Percentiles rank a stretch among this genome's conserved stretches.
Conservation (phyloP, 2,797 vertebrate species). For the Pipistrellus pipistrellus region DNA sequence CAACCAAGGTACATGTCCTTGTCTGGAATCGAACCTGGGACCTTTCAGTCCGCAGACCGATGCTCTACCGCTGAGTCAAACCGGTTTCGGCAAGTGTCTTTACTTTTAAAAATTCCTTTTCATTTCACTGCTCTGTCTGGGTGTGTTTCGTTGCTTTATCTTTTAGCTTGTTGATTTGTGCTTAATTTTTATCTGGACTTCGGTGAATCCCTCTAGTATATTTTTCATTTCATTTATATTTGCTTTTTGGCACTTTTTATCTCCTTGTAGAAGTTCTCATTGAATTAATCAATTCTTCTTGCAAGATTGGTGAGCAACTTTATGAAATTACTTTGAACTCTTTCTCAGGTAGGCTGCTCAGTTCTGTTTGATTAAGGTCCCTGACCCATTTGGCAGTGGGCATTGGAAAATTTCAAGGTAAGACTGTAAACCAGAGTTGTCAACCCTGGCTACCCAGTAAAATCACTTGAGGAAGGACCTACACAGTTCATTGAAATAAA, state of each 20-base stretch:
- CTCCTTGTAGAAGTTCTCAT: neutral
- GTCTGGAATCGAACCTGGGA: too few relatives aligned
- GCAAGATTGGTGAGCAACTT: neutral
- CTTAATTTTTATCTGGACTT: neutral
- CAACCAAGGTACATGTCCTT: too few relatives aligned
- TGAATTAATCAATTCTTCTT: neutral
- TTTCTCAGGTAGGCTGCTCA: neutral
- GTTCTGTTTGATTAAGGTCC: neutral
- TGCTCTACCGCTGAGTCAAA: too few relatives aligned
- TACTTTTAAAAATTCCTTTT: neutral
- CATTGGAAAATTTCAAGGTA: neutral
- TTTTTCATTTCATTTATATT: neutral
- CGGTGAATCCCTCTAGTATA: neutral
- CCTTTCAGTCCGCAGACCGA: too few relatives aligned
- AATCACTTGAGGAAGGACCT: neutral
- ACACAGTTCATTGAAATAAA: neutral
- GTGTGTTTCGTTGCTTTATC: neutral
- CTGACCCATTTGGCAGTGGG: neutral
- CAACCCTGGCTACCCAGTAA: neutral
- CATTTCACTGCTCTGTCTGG: neutral
- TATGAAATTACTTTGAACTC: neutral
- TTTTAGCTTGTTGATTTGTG: neutral
- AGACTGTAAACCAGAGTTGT: constrained; percentile 17
- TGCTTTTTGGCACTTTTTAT: neutral
- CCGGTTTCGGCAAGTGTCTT: too few relatives aligned